Evolutionary conservation across 2,888 invertebrate genomes (phyloP).

Genomic region (Aphidoletes aphidimyza): DNA sequence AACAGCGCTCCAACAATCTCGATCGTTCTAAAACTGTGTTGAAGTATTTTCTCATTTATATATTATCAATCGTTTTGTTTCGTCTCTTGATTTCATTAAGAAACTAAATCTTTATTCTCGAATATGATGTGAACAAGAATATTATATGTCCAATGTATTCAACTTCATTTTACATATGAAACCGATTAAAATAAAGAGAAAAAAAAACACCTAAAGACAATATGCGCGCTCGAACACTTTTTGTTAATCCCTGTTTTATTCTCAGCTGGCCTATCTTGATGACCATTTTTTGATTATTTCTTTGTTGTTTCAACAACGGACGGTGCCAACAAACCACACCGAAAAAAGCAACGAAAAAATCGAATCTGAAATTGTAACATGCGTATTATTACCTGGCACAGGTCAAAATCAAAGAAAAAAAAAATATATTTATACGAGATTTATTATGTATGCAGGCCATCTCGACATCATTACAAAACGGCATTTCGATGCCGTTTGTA

Average conservation of each 20-base stretch:
- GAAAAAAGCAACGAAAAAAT: background rate
- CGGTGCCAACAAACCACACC: background rate
- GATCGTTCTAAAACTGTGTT: constrained; percentile 13
- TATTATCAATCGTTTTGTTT: constrained; percentile 29
- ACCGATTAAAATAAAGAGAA: constrained; percentile 24
- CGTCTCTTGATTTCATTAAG: background rate
- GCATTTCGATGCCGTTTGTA: constrained; percentile 1
- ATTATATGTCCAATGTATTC: background rate
- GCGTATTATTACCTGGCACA: constrained; percentile 53
- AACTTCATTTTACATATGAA: background rate
- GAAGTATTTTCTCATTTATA: constrained; percentile 50
- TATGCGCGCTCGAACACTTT: constrained; percentile 48
- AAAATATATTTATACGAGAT: no score
- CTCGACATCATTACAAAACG: constrained; percentile 28
- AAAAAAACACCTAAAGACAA: constrained; percentile 55
- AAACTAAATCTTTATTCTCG: background rate
- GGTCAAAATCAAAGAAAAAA: constrained; percentile 55
- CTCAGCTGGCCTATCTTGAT: constrained; percentile 53
- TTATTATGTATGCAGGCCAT: constrained; percentile 50
- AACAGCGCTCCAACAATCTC: background rate
- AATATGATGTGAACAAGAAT: constrained; percentile 35
- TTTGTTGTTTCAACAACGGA: background rate
- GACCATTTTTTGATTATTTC: constrained; percentile 55
- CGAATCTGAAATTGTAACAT: constrained; percentile 21
- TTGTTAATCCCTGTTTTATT: constrained; percentile 36